Evolutionary conservation across 2,797 vertebrate species (phyloP).

Genomic region (Liasis olivaceus): DNA sequence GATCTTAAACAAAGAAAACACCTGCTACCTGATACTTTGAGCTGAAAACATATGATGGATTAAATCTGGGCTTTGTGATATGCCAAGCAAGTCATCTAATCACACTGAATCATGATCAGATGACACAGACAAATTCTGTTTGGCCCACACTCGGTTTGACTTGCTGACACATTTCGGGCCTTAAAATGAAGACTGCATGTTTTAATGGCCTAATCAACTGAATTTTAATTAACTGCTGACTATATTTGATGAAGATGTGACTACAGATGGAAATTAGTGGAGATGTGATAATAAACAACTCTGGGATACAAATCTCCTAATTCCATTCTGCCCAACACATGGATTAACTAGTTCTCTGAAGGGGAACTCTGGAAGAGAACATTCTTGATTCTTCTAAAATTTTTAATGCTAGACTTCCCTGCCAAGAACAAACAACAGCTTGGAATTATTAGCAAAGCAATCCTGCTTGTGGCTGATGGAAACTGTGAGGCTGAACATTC

Average conservation of each 20-base stretch:
- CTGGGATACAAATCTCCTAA: neutral
- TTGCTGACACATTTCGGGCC: neutral
- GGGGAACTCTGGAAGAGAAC: neutral
- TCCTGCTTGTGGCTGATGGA: neutral
- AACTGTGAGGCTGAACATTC: neutral
- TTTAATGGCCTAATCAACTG: neutral
- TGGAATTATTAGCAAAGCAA: neutral
- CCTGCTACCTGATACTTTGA: neutral
- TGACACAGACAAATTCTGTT: neutral
- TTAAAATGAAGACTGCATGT: neutral
- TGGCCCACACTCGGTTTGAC: neutral
- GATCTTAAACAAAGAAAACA: neutral
- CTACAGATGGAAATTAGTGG: neutral
- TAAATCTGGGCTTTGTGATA: neutral
- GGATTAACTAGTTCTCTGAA: neutral
- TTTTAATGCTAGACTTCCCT: neutral
- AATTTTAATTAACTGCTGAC: neutral
- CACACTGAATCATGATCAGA: neutral
- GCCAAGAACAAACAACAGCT: neutral
- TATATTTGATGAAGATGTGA: neutral
- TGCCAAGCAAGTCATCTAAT: neutral
- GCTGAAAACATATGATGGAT: neutral
- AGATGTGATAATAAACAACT: neutral
- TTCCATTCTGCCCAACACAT: neutral
- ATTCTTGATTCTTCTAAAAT: neutral